Percentiles rank a stretch among this genome's conserved stretches.
Evolutionary conservation across 37 sponge, comb jelly and placozoan species (phyloP).

Genomic region (Oscarella lobularis): DNA sequence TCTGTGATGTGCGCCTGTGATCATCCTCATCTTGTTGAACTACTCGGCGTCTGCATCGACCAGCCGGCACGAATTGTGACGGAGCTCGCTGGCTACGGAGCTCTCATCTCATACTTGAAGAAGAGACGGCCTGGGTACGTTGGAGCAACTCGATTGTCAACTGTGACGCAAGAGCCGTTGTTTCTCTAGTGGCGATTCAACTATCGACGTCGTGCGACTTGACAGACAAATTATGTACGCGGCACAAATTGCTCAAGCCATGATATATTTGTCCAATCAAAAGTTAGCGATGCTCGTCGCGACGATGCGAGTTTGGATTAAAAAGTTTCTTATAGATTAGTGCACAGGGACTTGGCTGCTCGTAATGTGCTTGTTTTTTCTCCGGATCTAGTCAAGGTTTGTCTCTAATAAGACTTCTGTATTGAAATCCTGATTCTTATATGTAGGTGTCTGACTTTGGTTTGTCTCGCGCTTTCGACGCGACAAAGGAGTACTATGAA

Average conservation of each 20-base stretch:
- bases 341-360: conserved; percentile 5
- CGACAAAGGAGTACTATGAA: neutral
- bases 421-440: neutral
- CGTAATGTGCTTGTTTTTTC: neutral
- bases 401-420: neutral
- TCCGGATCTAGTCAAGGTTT: neutral
- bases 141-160: neutral
- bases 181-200: neutral
- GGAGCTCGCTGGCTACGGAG: neutral
- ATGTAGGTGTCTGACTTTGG: neutral
- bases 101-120: neutral
- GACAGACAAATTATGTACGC: neutral
- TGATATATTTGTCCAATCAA: neutral
- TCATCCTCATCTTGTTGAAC: neutral
- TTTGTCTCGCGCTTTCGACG: neutral
- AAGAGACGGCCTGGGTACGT: neutral
- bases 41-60: neutral
- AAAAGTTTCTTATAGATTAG: neutral
- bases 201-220: neutral
- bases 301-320: no score
- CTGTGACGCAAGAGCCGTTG: neutral
- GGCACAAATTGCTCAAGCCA: conserved; percentile 1
- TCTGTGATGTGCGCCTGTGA: neutral
- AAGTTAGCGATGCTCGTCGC: neutral
- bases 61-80: neutral